phyloP scores from a whole-genome alignment of 2,113 vertebrate species.

The Sylvia atricapilla region DNA sequence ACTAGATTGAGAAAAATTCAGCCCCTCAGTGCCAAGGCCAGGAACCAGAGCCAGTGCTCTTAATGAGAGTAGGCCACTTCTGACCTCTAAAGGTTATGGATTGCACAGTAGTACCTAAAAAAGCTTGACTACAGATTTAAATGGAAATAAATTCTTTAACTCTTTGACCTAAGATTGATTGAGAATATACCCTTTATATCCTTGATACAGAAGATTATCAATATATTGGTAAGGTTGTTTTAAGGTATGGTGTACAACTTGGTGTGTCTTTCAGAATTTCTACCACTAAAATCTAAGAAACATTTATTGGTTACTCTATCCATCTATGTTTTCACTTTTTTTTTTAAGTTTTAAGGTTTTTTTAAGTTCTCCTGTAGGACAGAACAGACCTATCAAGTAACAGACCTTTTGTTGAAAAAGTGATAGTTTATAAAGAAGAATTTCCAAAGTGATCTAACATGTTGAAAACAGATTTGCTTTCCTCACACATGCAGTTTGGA shows the following conservation, averaged over 20 bases:
- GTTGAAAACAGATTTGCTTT: background rate
- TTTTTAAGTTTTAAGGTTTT: too few relatives aligned
- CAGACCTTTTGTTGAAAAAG: background rate
- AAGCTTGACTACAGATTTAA: background rate
- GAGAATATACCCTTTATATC: background rate
- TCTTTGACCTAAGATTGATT: background rate
- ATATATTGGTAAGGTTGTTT: background rate
- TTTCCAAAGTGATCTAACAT: background rate
- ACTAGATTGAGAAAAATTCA: slow-evolving; percentile 45
- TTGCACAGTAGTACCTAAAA: background rate
- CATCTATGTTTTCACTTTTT: background rate
- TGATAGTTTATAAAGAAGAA: background rate
- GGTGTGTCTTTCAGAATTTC: background rate
- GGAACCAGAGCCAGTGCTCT: background rate
- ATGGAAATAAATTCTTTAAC: background rate
- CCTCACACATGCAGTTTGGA: background rate
- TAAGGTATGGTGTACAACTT: background rate
- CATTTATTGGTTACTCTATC: background rate
- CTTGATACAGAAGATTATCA: background rate
- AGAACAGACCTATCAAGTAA: background rate
- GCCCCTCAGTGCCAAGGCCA: background rate
- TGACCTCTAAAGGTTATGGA: background rate
- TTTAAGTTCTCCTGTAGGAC: too few relatives aligned
- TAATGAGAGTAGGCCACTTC: background rate
- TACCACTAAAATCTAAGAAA: background rate